Evolutionary conservation across 2,113 vertebrate genomes (phyloP).

Genomic region (Grallaria varia): DNA sequence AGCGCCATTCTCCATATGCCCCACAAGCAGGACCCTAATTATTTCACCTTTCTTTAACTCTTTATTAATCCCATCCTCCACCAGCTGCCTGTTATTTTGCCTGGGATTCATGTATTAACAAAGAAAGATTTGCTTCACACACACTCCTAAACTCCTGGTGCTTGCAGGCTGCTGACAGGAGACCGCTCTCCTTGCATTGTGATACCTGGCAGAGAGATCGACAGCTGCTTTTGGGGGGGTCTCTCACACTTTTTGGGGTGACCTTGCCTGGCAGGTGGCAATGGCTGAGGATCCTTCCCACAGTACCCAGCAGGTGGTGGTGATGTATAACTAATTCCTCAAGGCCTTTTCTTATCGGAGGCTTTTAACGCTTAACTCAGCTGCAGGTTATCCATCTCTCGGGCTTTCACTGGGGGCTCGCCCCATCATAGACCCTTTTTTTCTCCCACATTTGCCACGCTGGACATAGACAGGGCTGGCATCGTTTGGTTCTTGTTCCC

Average conservation of each 20-base stretch:
- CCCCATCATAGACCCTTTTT: neutral
- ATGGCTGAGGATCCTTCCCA: neutral
- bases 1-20: conserved; percentile 16
- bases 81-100: neutral
- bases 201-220: neutral
- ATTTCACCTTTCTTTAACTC: conserved; percentile 51
- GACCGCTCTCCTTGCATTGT: fast-evolving
- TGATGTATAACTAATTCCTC: conserved; percentile 21
- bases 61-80: conserved; percentile 2
- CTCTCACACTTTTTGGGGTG: neutral
- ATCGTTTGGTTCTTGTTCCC: fast-evolving
- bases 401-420: fast-evolving
- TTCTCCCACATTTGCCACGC: neutral
- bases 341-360: neutral
- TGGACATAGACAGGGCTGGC: neutral
- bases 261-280: neutral
- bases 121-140: neutral
- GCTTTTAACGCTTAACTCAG: neutral
- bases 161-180: neutral
- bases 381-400: neutral
- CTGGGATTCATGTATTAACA: neutral
- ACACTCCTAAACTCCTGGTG: neutral
- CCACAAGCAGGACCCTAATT: neutral
- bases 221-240: neutral
- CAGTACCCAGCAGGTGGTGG: conserved; percentile 41